Percentiles rank a stretch among this genome's conserved stretches.
Evolutionary conservation across 1,140 invertebrate species (phyloP).

Genomic region (Aphelenchoides besseyi): DNA sequence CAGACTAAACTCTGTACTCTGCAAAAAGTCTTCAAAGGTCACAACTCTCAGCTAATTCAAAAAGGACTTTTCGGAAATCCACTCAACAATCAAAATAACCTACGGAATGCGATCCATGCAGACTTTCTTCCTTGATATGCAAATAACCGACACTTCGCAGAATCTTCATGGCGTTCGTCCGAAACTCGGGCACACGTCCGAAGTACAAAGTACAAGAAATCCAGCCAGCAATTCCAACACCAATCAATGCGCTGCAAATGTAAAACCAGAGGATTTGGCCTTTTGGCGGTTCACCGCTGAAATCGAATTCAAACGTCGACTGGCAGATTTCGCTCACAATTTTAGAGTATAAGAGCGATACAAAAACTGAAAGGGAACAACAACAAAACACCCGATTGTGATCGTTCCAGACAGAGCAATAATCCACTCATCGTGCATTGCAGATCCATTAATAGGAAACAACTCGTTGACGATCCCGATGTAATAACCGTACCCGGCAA

Average conservation of each 20-base stretch:
- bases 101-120: too few species aligned
- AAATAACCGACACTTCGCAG: neutral
- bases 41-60: too few species aligned
- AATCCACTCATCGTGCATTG: neutral
- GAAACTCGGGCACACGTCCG: neutral
- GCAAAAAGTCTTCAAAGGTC: too few species aligned
- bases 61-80: too few species aligned
- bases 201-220: neutral
- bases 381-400: neutral
- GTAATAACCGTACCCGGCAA: neutral
- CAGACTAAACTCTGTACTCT: too few species aligned
- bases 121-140: neutral
- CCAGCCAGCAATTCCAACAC: neutral
- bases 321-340: neutral
- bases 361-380: neutral
- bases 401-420: neutral
- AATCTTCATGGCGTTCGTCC: neutral
- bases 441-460: neutral
- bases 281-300: neutral
- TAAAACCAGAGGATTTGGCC: neutral
- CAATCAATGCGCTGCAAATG: neutral
- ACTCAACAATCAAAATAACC: too few species aligned
- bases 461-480: neutral
- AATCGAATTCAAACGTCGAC: neutral
- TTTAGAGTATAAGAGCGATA: neutral